Percentiles rank a stretch among this genome's conserved stretches.
phyloP scores from a whole-genome alignment of 2,797 vertebrate genomes.

The Parambassis ranga region DNA sequence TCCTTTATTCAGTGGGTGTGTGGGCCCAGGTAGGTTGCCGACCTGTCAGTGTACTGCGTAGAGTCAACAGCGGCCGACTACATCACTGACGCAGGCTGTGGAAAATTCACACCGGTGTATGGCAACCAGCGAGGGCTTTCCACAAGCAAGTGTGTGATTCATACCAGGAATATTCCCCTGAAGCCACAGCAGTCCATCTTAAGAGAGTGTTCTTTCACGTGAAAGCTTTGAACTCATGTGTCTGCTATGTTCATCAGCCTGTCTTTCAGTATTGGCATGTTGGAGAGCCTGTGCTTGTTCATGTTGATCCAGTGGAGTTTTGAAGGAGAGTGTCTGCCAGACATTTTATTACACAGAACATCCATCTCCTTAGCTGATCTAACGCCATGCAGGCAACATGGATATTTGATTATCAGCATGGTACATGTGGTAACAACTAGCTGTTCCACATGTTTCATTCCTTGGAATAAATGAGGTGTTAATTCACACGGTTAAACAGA shows the following conservation, averaged over 20 bases:
- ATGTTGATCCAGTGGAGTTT: constrained; percentile 17
- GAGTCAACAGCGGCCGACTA: constrained; percentile 7
- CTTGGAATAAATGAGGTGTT: constrained; percentile 25
- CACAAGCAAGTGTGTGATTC: constrained; percentile 67
- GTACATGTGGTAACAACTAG: constrained; percentile 9
- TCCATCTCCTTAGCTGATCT: background rate
- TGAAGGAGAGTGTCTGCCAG: constrained; percentile 26
- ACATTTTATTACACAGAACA: constrained; percentile 12
- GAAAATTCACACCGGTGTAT: constrained; percentile 41
- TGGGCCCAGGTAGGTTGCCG: constrained; percentile 65
- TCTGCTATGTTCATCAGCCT: constrained; percentile 67
- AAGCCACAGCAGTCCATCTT: constrained; percentile 44
- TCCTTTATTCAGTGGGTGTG: constrained; percentile 62
- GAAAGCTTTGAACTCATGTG: constrained; percentile 26
- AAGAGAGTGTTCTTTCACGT: constrained; percentile 13
- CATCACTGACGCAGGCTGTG: constrained; percentile 24
- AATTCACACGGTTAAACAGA: constrained; percentile 14
- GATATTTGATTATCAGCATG: constrained; percentile 3
- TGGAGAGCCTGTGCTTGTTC: constrained; percentile 25
- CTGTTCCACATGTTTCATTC: constrained; percentile 31
- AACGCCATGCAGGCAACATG: background rate
- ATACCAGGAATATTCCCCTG: constrained; percentile 61
- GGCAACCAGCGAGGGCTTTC: constrained; percentile 34
- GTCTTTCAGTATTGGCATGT: constrained; percentile 25
- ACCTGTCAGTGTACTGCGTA: constrained; percentile 13